Base-by-base conservation (phyloP, 2,888 invertebrate genomes). In the Drosophila pegasa region DNA sequence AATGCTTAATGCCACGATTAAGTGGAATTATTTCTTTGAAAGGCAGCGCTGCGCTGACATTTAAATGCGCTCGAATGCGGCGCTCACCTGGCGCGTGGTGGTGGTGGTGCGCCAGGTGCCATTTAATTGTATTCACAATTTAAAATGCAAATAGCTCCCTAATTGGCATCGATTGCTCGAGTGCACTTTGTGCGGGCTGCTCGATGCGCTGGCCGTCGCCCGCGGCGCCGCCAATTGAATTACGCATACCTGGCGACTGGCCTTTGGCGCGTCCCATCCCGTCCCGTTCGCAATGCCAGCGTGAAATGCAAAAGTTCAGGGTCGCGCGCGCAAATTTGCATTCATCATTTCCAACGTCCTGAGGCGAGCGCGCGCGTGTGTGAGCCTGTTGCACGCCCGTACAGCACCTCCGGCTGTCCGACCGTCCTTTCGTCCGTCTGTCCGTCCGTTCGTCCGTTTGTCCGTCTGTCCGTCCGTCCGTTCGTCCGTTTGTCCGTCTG, bases 241-340 rank as follows among this genome's bases (percentile, higher is more conserved):
- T 56, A 77, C 60, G 59, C 52, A 84, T 70, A 64, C 66, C 50
- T 12, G 29, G 22, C 12, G 35, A 45, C 6, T 41, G 60, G 9
- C 18, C 40, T 52, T 33, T 41, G 16, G 25, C 25, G 25, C 9
- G 52, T 62, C 68, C 67, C 58, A 59, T 60, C 63, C n/a, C 9
- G 52, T 62, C 68, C 67, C 58, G 62, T 60, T 67, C n/a, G 75
- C 75, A 25, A 27, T 9, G 41, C 12, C 60, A 40, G 55, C 35
- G 58, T 16, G 10, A 81, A 81, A 78, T 69, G 83, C 80, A 70
- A 87, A 82, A 88, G 88, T 88, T 81, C 81, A 88, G 20, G 88
- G 80, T 14, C 79, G 58, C 10, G 2, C 35, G 10, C n/a, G 31
- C 8, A 31, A 78, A 68, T 78, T 62, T 67, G 75, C 74, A 78